Evolutionary conservation across 2,113 vertebrate genomes (phyloP).

Genomic region (Cyprinus carpio): DNA sequence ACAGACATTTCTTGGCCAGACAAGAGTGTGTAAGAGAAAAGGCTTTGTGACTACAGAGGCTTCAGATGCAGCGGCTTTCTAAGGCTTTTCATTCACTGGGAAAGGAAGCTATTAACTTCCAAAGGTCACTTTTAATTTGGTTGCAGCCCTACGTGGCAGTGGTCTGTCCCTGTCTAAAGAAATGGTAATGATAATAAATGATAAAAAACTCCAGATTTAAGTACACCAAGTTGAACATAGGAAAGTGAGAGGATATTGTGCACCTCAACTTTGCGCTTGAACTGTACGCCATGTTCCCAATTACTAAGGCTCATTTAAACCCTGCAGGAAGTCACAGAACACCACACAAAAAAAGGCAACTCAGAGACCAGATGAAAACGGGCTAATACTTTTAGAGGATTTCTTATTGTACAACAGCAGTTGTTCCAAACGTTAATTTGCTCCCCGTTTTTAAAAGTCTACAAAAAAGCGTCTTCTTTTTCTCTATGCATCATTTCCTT

Average conservation of each 20-base stretch:
- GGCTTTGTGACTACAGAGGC: conserved; percentile 41
- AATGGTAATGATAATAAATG: conserved; percentile 39
- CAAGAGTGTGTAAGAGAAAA: neutral
- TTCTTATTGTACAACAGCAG: neutral
- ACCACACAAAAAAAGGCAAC: neutral
- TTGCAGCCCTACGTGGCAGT: conserved; percentile 31
- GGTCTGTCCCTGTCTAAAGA: conserved; percentile 21
- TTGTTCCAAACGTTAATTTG: neutral
- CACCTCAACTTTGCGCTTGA: neutral
- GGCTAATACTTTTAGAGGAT: neutral
- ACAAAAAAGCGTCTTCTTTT: conserved; percentile 40
- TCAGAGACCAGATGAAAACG: neutral
- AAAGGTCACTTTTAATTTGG: conserved; percentile 55
- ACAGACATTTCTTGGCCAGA: conserved; percentile 19
- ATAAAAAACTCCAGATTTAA: conserved; percentile 27
- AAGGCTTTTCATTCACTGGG: conserved; percentile 41
- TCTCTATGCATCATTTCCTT: conserved; percentile 25
- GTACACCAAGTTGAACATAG: neutral
- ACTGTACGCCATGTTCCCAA: neutral
- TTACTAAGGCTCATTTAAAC: conserved; percentile 25
- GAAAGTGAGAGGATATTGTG: neutral
- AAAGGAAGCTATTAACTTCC: conserved; percentile 57
- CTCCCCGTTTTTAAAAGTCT: conserved; percentile 40
- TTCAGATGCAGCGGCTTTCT: conserved; percentile 31
- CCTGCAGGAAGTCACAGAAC: conserved; percentile 1